These are phyloP conservation scores for Monopterus albus DNA, from an alignment of 2,113 vertebrate genomes.

Conservation along the genomic window DNA sequence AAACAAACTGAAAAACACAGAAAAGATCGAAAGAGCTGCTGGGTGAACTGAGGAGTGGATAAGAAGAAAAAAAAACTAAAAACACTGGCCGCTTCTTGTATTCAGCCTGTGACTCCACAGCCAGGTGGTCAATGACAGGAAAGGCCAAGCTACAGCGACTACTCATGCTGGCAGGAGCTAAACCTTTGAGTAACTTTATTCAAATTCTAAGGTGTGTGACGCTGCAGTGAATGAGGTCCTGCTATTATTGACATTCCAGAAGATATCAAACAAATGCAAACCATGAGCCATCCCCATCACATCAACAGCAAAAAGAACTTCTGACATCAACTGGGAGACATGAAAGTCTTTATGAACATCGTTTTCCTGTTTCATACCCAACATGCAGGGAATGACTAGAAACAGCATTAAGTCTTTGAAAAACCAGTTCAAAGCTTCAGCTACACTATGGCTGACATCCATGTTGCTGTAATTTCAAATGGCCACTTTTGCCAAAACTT, in stretches of 20 bases:
- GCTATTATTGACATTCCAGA: neutral
- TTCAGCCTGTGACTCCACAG: neutral
- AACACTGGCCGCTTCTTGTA: neutral
- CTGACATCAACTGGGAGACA: slow-evolving; percentile 5
- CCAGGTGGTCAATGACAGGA: neutral
- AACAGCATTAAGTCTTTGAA: neutral
- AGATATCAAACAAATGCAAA: slow-evolving; percentile 49
- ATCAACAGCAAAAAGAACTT: slow-evolving; percentile 6
- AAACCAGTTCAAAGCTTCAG: slow-evolving; percentile 1
- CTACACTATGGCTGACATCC: neutral
- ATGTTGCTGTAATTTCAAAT: neutral
- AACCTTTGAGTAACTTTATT: neutral
- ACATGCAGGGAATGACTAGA: neutral
- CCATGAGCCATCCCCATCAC: neutral
- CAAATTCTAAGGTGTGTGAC: neutral
- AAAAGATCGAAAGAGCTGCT: too few species aligned
- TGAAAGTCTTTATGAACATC: slow-evolving; percentile 30
- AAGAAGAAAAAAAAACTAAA: too few species aligned
- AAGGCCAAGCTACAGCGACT: neutral
- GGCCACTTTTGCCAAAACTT: neutral
- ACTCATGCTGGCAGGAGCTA: too few species aligned
- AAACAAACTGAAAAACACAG: too few species aligned
- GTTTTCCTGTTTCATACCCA: neutral
- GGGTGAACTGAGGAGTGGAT: too few species aligned
- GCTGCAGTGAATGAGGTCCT: slow-evolving; percentile 7